These are phyloP conservation scores for Nannospalax galili DNA, from an alignment of 2,113 vertebrate species.

Conservation along the genomic window DNA sequence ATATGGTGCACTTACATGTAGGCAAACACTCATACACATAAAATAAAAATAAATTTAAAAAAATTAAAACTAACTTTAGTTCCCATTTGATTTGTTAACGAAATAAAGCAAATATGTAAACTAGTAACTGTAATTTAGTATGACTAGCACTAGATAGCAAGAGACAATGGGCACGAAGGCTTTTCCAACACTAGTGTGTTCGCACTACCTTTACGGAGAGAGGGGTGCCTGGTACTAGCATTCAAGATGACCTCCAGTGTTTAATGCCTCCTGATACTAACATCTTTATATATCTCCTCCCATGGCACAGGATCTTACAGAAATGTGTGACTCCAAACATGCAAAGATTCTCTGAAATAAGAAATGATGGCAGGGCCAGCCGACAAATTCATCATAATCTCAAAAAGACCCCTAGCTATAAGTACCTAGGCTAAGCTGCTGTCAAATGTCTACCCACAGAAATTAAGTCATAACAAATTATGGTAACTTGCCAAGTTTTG, in stretches of 20 bases:
- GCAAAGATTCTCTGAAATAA: neutral
- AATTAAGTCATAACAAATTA: neutral
- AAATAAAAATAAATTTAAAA: too few relatives aligned
- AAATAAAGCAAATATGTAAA: neutral
- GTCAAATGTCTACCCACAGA: neutral
- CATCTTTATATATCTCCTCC: neutral
- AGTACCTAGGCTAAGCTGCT: neutral
- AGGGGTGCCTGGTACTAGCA: neutral
- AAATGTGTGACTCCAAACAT: neutral
- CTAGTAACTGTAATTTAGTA: neutral
- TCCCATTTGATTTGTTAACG: conserved; percentile 5
- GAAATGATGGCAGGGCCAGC: neutral
- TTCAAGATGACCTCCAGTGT: neutral
- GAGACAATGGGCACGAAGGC: neutral
- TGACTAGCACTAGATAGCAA: neutral
- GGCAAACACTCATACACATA: too few relatives aligned
- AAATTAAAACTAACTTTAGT: too few relatives aligned
- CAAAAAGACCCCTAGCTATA: neutral
- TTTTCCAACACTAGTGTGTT: neutral
- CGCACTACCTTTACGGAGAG: neutral
- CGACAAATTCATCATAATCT: neutral
- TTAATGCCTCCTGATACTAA: neutral
- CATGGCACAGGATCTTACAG: neutral
- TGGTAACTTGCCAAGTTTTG: neutral
- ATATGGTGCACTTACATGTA: too few relatives aligned